A percentile compares a stretch with the other conserved stretches of the same genome.
Conservation (phyloP, 2,113 vertebrate genomes). For the Brachypodius melanocephalos region DNA sequence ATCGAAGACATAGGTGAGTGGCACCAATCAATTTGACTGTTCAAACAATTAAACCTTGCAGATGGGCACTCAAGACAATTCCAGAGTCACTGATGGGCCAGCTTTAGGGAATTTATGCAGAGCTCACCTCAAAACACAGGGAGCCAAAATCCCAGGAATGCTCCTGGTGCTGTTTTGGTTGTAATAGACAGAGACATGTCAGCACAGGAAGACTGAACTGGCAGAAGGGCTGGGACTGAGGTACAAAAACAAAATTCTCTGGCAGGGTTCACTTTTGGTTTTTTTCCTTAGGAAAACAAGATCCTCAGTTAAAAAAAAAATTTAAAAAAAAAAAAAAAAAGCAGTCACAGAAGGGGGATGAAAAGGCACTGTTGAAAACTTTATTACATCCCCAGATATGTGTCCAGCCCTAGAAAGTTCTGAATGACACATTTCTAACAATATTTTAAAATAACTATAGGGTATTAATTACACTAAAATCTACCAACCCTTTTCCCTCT, state of each 20-base stretch:
- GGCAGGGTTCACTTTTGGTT: not conserved
- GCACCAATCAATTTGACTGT: not conserved
- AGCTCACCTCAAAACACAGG: not conserved
- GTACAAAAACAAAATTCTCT: slow-evolving; percentile 40
- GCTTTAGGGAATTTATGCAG: not conserved
- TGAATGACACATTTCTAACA: not conserved
- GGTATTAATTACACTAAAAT: not conserved
- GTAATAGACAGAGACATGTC: not conserved
- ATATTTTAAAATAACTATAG: not conserved
- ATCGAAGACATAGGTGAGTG: not conserved
- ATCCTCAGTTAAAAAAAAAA: not conserved
- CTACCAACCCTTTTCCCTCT: not conserved
- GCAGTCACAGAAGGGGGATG: not conserved
- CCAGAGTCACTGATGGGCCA: not conserved
- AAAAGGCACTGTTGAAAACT: not conserved
- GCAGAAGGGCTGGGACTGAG: not conserved
- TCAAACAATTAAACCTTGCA: not conserved
- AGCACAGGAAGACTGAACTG: not conserved
- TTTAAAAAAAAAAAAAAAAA: not conserved
- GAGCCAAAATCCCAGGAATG: not conserved
- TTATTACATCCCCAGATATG: not conserved
- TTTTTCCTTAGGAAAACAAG: not conserved
- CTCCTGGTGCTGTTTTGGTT: not conserved
- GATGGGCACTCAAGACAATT: not conserved
- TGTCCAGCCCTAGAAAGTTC: not conserved